Evolutionary conservation across 2,888 invertebrate genomes (phyloP), one percentile per base, ranked within the genome.

Genomic region (Dryomyza anilis): DNA sequence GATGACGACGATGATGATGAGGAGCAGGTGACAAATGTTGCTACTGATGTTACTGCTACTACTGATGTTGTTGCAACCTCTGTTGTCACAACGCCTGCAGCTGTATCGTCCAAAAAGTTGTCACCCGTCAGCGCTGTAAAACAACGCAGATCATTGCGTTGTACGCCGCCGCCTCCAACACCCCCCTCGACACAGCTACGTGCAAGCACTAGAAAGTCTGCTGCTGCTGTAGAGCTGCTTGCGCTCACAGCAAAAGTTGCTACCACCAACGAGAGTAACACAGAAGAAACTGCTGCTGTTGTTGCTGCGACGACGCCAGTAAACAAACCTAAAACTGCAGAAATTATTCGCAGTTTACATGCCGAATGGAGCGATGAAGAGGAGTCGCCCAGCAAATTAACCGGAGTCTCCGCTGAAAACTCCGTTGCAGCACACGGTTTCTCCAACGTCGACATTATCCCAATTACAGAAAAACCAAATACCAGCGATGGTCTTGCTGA

Each of bases 291-390:
- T 21, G 23, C 14, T 21, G 6, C 23, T 12, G 36, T 21, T 14
- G 36, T 23, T 19, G 5, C 55, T 21, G 19, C 6, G 8, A 10
- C 4, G 3, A 16, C 27, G 16, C 12, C 45, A 58, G 45, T 10
- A 58, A 6, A 36, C 6, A 27, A 50, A 25, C 4, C 12, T 33
- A 84, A 46, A 67, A 69, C 69, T 65, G 73, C 74, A 27, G 89
- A 90, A 79, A 87, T 91, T 70, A 88, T 89, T 66, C 89, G 86
- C 64, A 88, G 90, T 72, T 84, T 93, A 48, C 81, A 93, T 64
- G 91, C 91, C 1, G 93, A 93, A 76, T 93, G 93, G 92, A 89
- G 89, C 69, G 92, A 92, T 72, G 88, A 86, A 66, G 86, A 85
- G 19, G 85, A 85, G 57, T 43, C 55, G 16, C 53, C 61, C 8